These are phyloP conservation scores for Tauraco erythrolophus DNA, from an alignment of 2,113 vertebrate species.

Conservation along the genomic window DNA sequence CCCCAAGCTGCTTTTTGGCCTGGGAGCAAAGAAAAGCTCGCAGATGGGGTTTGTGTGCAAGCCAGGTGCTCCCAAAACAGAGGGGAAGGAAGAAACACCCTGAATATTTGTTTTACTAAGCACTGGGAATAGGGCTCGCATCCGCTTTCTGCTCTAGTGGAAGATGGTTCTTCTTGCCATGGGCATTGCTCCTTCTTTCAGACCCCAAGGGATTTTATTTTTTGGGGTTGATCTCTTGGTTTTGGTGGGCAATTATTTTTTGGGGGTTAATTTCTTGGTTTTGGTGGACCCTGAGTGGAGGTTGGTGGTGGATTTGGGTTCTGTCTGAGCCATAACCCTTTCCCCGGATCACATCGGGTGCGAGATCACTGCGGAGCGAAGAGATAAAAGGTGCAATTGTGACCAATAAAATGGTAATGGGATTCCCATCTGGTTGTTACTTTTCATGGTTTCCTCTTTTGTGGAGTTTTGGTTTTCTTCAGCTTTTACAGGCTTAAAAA, in stretches of 20 bases:
- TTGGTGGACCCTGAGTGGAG: neutral
- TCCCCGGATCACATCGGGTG: neutral
- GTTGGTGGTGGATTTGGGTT: neutral
- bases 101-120: neutral
- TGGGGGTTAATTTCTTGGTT: neutral
- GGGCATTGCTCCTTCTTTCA: neutral
- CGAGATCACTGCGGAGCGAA: neutral
- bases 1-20: neutral
- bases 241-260: neutral
- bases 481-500: neutral
- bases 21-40: neutral
- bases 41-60: neutral
- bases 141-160: neutral
- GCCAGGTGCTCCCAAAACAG: neutral
- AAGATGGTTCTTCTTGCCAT: fast-evolving
- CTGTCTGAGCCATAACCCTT: neutral
- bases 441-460: neutral
- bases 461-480: conserved; percentile 6
- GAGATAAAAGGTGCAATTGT: neutral
- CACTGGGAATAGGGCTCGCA: neutral
- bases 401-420: conserved; percentile 50
- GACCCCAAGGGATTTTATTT: no score
- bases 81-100: neutral
- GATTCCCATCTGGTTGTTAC: conserved; percentile 1
- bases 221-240: neutral